Evolutionary conservation across 2,888 invertebrate genomes (phyloP), one percentile per base, ranked within the genome.

Genomic region (Agonopterix arenella): DNA sequence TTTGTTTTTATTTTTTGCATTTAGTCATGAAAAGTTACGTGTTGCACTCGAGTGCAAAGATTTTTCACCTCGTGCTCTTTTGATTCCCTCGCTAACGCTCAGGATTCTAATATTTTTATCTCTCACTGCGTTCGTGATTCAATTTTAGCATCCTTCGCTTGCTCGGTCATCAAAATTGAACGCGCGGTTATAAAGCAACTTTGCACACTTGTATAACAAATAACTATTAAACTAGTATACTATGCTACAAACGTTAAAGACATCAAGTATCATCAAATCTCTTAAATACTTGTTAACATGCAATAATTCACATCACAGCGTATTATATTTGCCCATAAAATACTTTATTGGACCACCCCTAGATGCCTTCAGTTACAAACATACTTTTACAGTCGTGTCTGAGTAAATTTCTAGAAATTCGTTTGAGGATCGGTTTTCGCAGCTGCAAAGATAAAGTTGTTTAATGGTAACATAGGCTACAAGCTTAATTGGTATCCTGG

Each of bases 331-430:
- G 48, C 58, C 59, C 65, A 66, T 72, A 69, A 70, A 70, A 69
- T 61, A 57, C 41, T 59, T 61, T 60, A 58, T 66, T 57, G 50
- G 70, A 69, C 68, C 56, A 59, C 68, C 61, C 66, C 66, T 61
- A 57, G 55, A 60, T 56, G 58, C 58, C 55, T 51, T 50, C 37
- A 10, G 38, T 41, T 28, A 46, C 51, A 8, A 52, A 46, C 37
- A 40, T 48, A 59, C 49, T 53, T 55, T 59, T 55, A 58, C 58
- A 11, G 11, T 18, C 8, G 9, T 11, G 8, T 0, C n/a, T 13
- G 1, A 38, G 9, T 13, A 46, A 28, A 8, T 38, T 1, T 8
- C 13, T 4, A 40, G 1, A 9, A 10, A n/a, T n/a, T n/a, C 40
- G 40, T 40, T 3, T n/a, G n/a, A n/a, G 40, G 10, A 1, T 40